Percentiles rank a stretch among this genome's conserved stretches.
Evolutionary conservation across 2,888 invertebrate species (phyloP).

Genomic region (Mylabris sibirica): DNA sequence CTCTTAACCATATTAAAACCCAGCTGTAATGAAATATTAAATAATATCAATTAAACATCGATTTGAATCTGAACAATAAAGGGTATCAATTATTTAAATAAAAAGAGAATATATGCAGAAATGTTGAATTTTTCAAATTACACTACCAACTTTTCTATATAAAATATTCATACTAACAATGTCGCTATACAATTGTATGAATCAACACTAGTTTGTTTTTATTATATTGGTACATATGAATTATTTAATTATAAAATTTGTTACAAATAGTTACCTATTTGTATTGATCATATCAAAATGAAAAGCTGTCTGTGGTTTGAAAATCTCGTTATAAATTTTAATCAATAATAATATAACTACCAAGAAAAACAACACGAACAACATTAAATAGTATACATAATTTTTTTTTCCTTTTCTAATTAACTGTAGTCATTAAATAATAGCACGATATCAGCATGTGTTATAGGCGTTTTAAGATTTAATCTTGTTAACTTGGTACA

Average conservation of each 20-base stretch:
- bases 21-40: constrained; percentile 24
- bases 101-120: constrained; percentile 8
- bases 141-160: background rate
- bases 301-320: constrained; percentile 3
- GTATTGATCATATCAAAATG: constrained; percentile 5
- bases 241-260: background rate
- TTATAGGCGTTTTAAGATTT: constrained; percentile 55
- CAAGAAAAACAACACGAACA: constrained; percentile 18
- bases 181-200: no score
- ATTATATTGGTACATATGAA: background rate
- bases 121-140: constrained; percentile 10
- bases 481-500: constrained; percentile 58
- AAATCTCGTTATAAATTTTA: background rate
- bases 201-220: background rate
- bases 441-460: constrained; percentile 49
- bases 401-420: constrained; percentile 36
- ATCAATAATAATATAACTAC: constrained; percentile 16
- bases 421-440: constrained; percentile 47
- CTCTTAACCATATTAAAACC: constrained; percentile 11
- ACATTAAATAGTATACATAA: constrained; percentile 22
- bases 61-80: constrained; percentile 9
- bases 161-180: background rate
- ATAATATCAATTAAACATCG: constrained; percentile 22
- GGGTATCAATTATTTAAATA: background rate
- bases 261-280: background rate